phyloP scores from a whole-genome alignment of 2,888 invertebrate genomes.

The Standfussiana lucernea region DNA sequence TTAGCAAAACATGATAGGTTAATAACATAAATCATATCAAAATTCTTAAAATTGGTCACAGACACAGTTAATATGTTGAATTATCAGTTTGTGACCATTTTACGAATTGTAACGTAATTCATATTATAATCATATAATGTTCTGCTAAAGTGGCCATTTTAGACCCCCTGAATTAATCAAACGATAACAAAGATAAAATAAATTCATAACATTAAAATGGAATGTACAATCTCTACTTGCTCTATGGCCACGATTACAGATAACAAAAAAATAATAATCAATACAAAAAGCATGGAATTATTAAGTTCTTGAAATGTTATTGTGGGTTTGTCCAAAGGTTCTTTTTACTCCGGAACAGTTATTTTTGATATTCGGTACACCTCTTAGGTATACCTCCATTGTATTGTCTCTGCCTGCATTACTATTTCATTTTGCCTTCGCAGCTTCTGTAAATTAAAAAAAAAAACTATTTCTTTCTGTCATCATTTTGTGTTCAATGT shows the following conservation, averaged over 20 bases:
- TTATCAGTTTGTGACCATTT: too few species aligned
- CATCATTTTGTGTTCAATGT: constrained; percentile 39
- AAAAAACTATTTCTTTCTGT: too few species aligned
- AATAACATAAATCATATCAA: too few species aligned
- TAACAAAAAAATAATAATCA: constrained; percentile 23
- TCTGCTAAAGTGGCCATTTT: too few species aligned
- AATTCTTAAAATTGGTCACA: too few species aligned
- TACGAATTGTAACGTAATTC: too few species aligned
- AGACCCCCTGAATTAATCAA: neutral
- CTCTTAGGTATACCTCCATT: constrained; percentile 33
- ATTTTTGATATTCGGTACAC: constrained; percentile 16
- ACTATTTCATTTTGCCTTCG: too few species aligned
- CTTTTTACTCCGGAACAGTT: constrained; percentile 22
- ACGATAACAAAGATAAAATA: neutral
- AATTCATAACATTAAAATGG: neutral
- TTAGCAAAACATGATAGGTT: too few species aligned
- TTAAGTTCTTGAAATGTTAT: neutral
- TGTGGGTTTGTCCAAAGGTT: neutral
- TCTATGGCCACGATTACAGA: constrained; percentile 26
- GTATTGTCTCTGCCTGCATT: constrained; percentile 13
- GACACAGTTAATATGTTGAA: too few species aligned
- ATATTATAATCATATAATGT: too few species aligned
- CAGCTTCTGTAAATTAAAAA: too few species aligned
- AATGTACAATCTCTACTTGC: neutral
- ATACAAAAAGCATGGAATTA: constrained; percentile 14